phyloP scores from a whole-genome alignment of 2,113 vertebrate species.

The Ameiurus melas region DNA sequence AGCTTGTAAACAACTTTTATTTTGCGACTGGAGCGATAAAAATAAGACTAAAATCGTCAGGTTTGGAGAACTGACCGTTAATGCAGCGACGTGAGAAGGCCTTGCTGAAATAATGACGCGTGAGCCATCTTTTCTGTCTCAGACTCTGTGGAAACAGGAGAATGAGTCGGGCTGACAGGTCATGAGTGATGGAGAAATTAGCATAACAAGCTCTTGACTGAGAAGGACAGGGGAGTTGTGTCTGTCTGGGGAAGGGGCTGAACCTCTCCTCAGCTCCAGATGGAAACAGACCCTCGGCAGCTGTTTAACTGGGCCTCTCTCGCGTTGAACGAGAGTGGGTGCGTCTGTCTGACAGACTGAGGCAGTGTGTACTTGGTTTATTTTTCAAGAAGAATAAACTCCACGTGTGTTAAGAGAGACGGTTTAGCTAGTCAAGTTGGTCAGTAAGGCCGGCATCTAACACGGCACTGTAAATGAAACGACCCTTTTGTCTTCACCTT shows the following conservation, averaged over 20 bases:
- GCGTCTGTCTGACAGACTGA: background rate
- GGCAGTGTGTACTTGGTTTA: background rate
- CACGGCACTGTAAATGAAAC: slow-evolving; percentile 20
- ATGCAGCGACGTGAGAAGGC: background rate
- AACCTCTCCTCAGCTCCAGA: slow-evolving; percentile 80
- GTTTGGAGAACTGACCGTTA: background rate
- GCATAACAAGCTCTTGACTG: slow-evolving; percentile 89
- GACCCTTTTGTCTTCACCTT: background rate
- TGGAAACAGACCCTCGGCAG: slow-evolving; percentile 82
- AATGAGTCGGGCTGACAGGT: slow-evolving; percentile 80
- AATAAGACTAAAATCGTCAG: background rate
- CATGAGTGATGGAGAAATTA: slow-evolving; percentile 90
- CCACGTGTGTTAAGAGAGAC: background rate
- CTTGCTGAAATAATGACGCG: background rate
- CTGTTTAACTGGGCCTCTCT: slow-evolving; percentile 82
- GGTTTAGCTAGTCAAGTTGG: background rate
- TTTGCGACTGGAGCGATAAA: background rate
- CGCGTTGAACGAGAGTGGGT: slow-evolving; percentile 69
- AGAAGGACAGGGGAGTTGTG: slow-evolving; percentile 60
- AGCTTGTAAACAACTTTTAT: too few species aligned
- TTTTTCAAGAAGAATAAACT: background rate
- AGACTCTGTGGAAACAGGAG: slow-evolving; percentile 53
- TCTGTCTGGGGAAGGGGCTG: slow-evolving; percentile 50
- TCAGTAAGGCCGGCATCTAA: background rate
- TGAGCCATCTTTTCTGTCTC: slow-evolving; percentile 38